Conservation (phyloP, 2,113 vertebrate genomes). For the Psammodynastes pulverulentus region DNA sequence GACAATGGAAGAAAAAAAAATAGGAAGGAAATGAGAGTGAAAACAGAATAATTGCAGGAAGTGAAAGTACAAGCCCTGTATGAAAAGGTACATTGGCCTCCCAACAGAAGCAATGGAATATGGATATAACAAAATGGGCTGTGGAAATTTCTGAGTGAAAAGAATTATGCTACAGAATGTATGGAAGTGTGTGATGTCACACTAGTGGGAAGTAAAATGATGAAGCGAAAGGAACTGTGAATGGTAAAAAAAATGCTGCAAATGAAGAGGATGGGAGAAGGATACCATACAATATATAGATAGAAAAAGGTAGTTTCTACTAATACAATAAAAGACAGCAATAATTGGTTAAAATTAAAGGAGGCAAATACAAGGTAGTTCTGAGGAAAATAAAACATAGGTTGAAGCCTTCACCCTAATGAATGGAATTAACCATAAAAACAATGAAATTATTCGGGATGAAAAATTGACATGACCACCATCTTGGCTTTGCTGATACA, state of each 20-base stretch:
- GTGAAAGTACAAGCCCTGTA: neutral
- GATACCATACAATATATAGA: neutral
- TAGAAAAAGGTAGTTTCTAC: neutral
- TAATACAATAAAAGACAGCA: neutral
- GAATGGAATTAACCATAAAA: neutral
- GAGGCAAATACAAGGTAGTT: neutral
- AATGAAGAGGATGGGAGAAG: neutral
- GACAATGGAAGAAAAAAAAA: neutral
- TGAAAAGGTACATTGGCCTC: neutral
- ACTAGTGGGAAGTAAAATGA: neutral
- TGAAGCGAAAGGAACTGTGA: neutral
- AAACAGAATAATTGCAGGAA: neutral
- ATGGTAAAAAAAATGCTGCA: neutral
- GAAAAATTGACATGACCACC: neutral
- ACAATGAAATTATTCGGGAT: neutral
- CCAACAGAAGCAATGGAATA: neutral
- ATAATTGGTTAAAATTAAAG: neutral
- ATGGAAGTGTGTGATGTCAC: neutral
- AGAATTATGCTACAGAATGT: neutral
- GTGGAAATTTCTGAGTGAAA: neutral
- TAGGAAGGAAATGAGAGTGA: neutral
- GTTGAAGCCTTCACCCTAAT: neutral
- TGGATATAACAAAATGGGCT: neutral
- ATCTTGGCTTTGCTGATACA: neutral
- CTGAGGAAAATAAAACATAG: neutral